These are phyloP conservation scores for Anguilla obscura DNA, from an alignment of 2,797 vertebrate genomes.

Conservation along the genomic window DNA sequence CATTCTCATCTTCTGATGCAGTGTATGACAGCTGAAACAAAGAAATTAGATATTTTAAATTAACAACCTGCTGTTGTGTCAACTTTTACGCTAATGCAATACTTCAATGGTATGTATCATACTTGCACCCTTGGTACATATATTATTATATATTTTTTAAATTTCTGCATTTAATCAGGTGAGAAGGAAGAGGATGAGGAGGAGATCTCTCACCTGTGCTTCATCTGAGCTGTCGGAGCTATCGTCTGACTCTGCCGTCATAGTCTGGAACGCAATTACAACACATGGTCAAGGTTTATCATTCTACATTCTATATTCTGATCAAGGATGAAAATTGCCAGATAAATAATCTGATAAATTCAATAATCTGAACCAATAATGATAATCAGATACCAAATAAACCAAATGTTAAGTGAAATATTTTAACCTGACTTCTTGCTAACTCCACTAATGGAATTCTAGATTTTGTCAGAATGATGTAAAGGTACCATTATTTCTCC, in stretches of 20 bases:
- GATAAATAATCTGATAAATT: background rate
- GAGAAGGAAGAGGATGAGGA: conserved; percentile 14
- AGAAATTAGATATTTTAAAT: background rate
- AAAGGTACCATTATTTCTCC: background rate
- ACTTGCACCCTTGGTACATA: no score
- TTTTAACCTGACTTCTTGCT: background rate
- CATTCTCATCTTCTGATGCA: conserved; percentile 53
- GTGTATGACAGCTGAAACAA: conserved; percentile 47
- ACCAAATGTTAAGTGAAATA: background rate
- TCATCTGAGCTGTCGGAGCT: conserved; percentile 63
- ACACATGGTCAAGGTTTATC: conserved; percentile 23
- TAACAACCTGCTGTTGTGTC: no score
- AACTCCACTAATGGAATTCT: background rate
- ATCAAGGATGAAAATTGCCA: background rate
- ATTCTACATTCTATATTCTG: background rate
- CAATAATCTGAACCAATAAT: background rate
- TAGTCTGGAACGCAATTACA: conserved; percentile 51
- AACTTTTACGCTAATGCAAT: no score
- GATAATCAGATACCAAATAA: background rate
- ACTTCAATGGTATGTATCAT: no score
- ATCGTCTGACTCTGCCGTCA: conserved; percentile 62
- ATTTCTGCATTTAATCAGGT: background rate
- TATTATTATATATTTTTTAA: no score
- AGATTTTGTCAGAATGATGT: background rate
- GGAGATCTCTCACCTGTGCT: conserved; percentile 57